phyloP scores from a whole-genome alignment of 2,888 invertebrate species.

The Ommatoiulus sabulosus region DNA sequence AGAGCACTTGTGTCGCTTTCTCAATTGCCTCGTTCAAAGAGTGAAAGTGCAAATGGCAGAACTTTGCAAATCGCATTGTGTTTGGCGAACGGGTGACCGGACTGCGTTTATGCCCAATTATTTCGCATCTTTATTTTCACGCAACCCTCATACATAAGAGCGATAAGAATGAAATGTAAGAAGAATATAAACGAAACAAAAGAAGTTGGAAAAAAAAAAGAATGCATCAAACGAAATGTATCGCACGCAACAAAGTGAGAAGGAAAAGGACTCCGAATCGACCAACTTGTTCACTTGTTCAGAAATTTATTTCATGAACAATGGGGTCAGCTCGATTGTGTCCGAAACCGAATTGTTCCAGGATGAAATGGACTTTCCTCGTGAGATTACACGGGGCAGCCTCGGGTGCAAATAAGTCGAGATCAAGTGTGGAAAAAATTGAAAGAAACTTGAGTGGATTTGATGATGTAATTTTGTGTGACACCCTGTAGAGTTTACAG shows the following conservation, averaged over 20 bases:
- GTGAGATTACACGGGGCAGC: not conserved
- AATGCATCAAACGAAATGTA: not conserved
- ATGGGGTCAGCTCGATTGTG: constrained; percentile 14
- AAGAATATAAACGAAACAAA: not conserved
- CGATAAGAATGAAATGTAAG: not conserved
- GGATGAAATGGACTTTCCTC: not conserved
- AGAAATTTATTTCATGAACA: not conserved
- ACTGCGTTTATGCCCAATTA: not conserved
- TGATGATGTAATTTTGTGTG: too few relatives aligned
- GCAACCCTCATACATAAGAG: not conserved
- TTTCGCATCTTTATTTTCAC: not conserved
- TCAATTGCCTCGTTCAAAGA: not conserved
- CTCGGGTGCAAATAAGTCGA: not conserved
- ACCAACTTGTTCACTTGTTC: not conserved
- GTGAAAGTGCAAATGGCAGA: constrained; percentile 30
- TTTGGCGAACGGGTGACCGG: not conserved
- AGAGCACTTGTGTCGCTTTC: not conserved
- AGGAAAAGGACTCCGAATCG: constrained; percentile 1
- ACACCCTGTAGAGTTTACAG: too few relatives aligned
- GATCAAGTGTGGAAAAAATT: too few relatives aligned
- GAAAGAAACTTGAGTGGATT: too few relatives aligned
- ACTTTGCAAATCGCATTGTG: not conserved
- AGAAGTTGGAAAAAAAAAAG: too few relatives aligned
- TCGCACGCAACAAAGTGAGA: not conserved
- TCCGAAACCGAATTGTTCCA: not conserved